Conservation (phyloP, 2,113 vertebrate genomes). For the Lasiurus cinereus region DNA sequence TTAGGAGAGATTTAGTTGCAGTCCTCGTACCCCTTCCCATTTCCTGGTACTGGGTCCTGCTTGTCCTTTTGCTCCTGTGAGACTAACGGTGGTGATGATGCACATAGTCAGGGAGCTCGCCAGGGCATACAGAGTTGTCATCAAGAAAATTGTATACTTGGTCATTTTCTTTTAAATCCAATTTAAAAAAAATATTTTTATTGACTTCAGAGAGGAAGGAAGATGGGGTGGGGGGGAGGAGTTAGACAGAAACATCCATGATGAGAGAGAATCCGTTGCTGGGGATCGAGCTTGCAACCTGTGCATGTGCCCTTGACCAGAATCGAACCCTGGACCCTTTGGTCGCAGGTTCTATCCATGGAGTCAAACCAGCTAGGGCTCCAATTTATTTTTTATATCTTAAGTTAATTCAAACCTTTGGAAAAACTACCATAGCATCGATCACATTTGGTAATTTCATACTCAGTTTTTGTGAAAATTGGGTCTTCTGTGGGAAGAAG, state of each 20-base stretch:
- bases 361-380: no score
- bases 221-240: no score
- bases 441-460: fast-evolving
- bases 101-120: not conserved
- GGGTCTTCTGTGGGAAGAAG: constrained; percentile 68
- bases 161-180: constrained; percentile 11
- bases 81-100: not conserved
- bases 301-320: no score
- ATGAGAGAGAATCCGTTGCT: no score
- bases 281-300: no score
- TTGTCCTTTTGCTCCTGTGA: not conserved
- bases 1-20: not conserved
- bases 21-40: not conserved
- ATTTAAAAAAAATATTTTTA: not conserved
- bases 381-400: not conserved
- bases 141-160: constrained; percentile 1
- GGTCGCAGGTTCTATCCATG: no score
- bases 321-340: no score
- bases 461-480: constrained; percentile 74
- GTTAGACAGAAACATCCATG: no score
- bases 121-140: not conserved
- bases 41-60: not conserved
- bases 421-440: not conserved
- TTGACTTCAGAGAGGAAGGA: no score
- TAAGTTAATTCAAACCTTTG: not conserved